Evolutionary conservation across 2,888 invertebrate genomes (phyloP).

Genomic region (Melanostoma mellinum): DNA sequence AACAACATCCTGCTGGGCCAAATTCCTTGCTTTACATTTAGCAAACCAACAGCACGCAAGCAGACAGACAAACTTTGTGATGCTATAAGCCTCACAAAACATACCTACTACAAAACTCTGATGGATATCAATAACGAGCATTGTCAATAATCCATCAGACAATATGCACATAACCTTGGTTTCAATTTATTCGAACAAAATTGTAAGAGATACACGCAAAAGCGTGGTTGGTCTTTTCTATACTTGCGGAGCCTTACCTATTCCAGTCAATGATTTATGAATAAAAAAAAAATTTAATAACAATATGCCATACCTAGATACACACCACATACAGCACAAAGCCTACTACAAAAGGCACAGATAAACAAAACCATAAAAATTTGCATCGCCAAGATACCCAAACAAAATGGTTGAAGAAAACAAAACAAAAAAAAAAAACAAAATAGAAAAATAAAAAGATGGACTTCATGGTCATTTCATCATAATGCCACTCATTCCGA

Average conservation of each 20-base stretch:
- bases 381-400: slow-evolving; percentile 66
- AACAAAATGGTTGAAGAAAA: slow-evolving; percentile 11
- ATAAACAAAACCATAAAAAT: slow-evolving; percentile 59
- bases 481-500: slow-evolving; percentile 70
- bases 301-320: slow-evolving; percentile 47
- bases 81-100: not conserved
- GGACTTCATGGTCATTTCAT: slow-evolving; percentile 71
- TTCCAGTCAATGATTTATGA: slow-evolving; percentile 64
- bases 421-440: not conserved
- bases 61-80: not conserved
- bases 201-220: slow-evolving; percentile 28
- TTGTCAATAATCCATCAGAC: slow-evolving; percentile 66
- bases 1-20: slow-evolving; percentile 65
- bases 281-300: slow-evolving; percentile 57
- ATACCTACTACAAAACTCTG: slow-evolving; percentile 17
- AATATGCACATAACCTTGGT: slow-evolving; percentile 66
- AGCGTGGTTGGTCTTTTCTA: slow-evolving; percentile 33
- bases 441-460: slow-evolving; percentile 45
- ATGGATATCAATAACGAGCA: slow-evolving; percentile 63
- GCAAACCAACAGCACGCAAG: slow-evolving; percentile 23
- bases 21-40: slow-evolving; percentile 49
- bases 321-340: not conserved
- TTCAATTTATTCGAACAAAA: slow-evolving; percentile 47
- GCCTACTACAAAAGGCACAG: slow-evolving; percentile 23
- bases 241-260: slow-evolving; percentile 7